Evolutionary conservation across 2,113 vertebrate species (phyloP), one percentile per base, ranked within the genome.

Genomic region (Pachyramphus minor): DNA sequence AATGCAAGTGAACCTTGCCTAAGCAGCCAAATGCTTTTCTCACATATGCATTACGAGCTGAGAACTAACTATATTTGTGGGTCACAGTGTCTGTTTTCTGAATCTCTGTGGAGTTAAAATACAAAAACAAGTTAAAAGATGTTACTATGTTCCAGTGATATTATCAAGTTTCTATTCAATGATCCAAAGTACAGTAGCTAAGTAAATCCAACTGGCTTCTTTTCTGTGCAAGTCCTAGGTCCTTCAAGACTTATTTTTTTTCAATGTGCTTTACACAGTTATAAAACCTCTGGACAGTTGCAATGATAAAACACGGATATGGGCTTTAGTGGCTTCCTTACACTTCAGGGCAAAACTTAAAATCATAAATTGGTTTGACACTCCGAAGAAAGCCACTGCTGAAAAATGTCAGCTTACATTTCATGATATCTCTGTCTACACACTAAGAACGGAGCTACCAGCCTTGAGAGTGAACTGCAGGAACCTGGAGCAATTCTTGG

Each of bases 201-300:
- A 95, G 90, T 52, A 90, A 94, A 94, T 84, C 56, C 42, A 80
- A 81, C 28, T 89, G 83, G 60, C 28, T 86, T 93, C 20, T 86
- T 87, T 68, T 45, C 44, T 67, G 1, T 73, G 42, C 63, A 76
- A 79, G 17, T 8, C 22, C 14, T 28, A 73, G 4, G 45, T 79
- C 77, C 58, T 41, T 68, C 31, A 41, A 72, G 80, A 59, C 15
- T n/a, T 19, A 37, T 31, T 63, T 71, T 82, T 72, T 24, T 5
- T 6, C 44, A 22, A 17, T 53, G 30, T 79, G 56, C 82, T 93
- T 90, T 69, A 63, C 25, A 16, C 47, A 88, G n/a, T 60, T 83
- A 75, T 35, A 85, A 93, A 96, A 91, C 9, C 37, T 76, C 56
- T 63, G 73, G 60, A 68, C 41, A 76, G 75, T 24, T 55, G 63